Base-by-base conservation (phyloP, 2,797 vertebrate species). In the Xenops minutus region DNA sequence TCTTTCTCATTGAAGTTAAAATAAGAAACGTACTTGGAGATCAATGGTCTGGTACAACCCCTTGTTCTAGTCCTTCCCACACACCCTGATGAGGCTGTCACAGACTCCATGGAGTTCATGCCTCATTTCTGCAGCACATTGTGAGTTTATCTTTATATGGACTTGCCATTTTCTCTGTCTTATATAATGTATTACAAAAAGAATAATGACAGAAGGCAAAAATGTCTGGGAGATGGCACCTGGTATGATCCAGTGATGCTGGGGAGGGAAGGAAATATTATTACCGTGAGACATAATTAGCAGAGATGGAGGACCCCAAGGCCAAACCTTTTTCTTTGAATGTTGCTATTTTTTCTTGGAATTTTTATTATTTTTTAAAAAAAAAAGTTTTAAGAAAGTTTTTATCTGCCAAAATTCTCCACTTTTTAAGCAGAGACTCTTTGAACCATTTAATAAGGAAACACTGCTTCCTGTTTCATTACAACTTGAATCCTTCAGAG, bases 41-140 rank as follows among this genome's bases (percentile, higher is more conserved):
- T 93, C 93, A 82, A 49, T 89, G 93, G 89, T 92, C 87, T 92
- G 95, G 85, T 88, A 46, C 90, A 95, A 17, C 81, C 90, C 91
- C 77, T 94, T 77, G 90, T 95, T 90, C 88, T 34, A 21, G 79
- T 75, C 85, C 93, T 84, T 43, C 94, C 94, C 92, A 94, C 93
- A 66, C 94, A 84, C 56, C 73, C 7, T 23, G 86, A 30, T 54
- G 90, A 95, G 92, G 92, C 93, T 84, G 92, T 95, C 89, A 73
- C 6, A 76, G 72, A 7, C 85, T 76, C 89, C 29, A 0, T 5
- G 37, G 69, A 85, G 95, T 92, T 97, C 78, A 55, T 89, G 90
- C 48, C 74, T 92, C 63, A 15, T 79, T 95, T 67, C 92, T 91
- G 95, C 90, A 79, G 93, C 30, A 9, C 68, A 2, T 36, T 76